Base-by-base conservation (phyloP, 2,113 vertebrate species). In the Trematomus loennbergii region DNA sequence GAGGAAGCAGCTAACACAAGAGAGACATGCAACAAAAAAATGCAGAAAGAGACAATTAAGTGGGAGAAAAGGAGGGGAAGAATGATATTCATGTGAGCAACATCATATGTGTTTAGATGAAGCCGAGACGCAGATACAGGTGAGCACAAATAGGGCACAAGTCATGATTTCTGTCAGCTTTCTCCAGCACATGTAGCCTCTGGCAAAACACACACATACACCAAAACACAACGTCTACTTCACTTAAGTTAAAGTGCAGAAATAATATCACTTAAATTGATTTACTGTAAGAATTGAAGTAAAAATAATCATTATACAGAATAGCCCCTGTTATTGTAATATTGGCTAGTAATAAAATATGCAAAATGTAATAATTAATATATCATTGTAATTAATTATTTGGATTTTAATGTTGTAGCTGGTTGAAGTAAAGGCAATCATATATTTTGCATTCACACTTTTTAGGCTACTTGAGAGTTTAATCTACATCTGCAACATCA, bases 71-170 rank as follows among this genome's bases (percentile, higher is more conserved):
- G 20, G n/a, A 22, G 40, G 16, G 59, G 40, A 10, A 43, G n/a
- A 76, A 33, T 64, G 12, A 25, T 59, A 36, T 65, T 72, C 67
- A 70, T 79, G 53, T 48, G 18, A 81, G 29, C 45, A 29, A 49
- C 70, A 53, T 89, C 70, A 63, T 33, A 18, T 80, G 77, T 82
- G 68, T 69, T 92, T 73, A 74, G 43, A 75, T 63, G 61, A 59
- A 60, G 64, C 72, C 43, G 66, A 89, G 83, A 93, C 20, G 72
- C 66, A 90, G 83, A 89, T 84, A 68, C 85, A 93, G 90, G 91
- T 93, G 88, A 91, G 81, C 86, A 89, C 69, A 89, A 84, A 79
- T 79, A 86, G 86, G 88, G 64, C 77, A 60, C 55, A 73, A 83
- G 78, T 75, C 60, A 78, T 48, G 70, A 61, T 73, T 80, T 81